Base-by-base conservation (phyloP, 2,113 vertebrate genomes). In the Labeo catla region DNA sequence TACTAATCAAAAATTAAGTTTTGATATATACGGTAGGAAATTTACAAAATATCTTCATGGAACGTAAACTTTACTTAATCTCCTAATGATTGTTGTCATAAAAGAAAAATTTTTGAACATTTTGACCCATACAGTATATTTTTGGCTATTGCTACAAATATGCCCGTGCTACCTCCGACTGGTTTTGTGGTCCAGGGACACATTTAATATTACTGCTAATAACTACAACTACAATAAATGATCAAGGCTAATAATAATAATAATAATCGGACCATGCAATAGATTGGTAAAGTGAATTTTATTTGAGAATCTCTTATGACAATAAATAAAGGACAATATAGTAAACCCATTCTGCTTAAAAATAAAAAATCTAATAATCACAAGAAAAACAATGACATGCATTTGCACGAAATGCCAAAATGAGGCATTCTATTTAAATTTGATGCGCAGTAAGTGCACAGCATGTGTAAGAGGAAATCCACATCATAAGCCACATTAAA, bases 281-380 rank as follows among this genome's bases (percentile, higher is more conserved):
- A 39, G 52, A 23, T 80, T 36, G 36, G 63, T 23, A 86, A 89
- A 90, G 52, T 83, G 50, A 34, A 83, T 86, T 92, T 92, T 91
- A 91, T 90, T 92, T 57, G 63, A 86, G 78, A 83, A 80, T 85
- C 84, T 92, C 84, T 90, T 61, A 76, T 81, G 52, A 89, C 87
- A 92, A 92, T 92, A 92, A 92, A 92, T 92, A 90, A 91, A 82
- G 61, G 76, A 78, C 87, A 49, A 78, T 65, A 84, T 23, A 86
- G 59, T 68, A 86, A 87, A 47, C 84, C 61, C 84, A 76, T 39
- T 86, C 47, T n/a, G 72, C 61, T 79, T 76, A 72, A 84, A 84
- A 87, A 73, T 76, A 9, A 63, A 72, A 79, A 74, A 84, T 84
- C 84, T 23, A 72, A 86, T 45, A 83, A 43, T 65, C 59, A 81